phyloP scores from a whole-genome alignment of 2,113 vertebrate genomes.

The Fregetta grallaria region DNA sequence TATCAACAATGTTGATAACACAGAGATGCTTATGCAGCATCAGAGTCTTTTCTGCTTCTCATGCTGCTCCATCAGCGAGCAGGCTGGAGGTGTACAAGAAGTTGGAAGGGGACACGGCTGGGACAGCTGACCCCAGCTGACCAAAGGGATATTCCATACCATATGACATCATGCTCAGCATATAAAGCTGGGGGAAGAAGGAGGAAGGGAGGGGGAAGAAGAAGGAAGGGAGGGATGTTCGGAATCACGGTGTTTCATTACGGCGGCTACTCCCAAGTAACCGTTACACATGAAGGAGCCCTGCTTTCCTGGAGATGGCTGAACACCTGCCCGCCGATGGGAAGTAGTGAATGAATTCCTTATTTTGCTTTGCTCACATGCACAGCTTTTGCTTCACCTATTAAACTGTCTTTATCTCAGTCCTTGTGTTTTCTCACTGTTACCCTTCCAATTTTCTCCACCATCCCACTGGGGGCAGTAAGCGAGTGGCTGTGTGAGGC shows the following conservation, averaged over 20 bases:
- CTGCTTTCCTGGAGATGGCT: neutral
- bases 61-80: fast-evolving
- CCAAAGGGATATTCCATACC: neutral
- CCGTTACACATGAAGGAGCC: fast-evolving
- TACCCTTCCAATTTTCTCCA: neutral
- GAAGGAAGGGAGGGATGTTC: neutral
- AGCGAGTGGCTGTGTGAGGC: fast-evolving
- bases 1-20: neutral
- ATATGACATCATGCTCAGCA: neutral
- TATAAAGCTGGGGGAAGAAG: neutral
- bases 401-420: neutral
- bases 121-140: neutral
- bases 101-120: fast-evolving
- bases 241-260: neutral
- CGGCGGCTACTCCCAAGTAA: neutral
- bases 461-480: neutral
- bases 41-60: neutral
- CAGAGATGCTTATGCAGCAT: neutral
- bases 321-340: fast-evolving
- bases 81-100: neutral
- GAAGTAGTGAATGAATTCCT: neutral
- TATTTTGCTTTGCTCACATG: neutral
- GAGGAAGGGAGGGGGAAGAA: neutral
- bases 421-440: fast-evolving
- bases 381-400: neutral